These are phyloP conservation scores for Eurois occulta DNA, from an alignment of 2,888 invertebrate species.

Conservation along the genomic window DNA sequence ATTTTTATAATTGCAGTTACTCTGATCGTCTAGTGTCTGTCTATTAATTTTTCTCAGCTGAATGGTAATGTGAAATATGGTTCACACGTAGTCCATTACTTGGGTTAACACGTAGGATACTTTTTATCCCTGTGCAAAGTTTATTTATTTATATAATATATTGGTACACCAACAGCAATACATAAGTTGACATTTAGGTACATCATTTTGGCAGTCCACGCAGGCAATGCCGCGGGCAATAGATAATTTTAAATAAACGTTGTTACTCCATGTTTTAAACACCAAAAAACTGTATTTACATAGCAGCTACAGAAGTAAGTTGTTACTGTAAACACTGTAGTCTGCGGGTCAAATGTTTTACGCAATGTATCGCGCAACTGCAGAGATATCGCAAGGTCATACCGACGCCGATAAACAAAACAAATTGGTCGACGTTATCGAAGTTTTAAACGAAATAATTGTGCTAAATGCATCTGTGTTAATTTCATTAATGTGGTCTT, in stretches of 20 bases:
- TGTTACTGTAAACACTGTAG: conserved; percentile 8
- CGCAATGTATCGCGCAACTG: conserved; percentile 38
- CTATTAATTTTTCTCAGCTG: not conserved
- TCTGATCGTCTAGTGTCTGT: not conserved
- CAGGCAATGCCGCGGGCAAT: not conserved
- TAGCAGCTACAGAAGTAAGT: not conserved
- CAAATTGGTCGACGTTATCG: conserved; percentile 44
- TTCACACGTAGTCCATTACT: not conserved
- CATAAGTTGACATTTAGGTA: too few species aligned
- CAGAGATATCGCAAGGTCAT: conserved; percentile 53
- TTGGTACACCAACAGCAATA: not conserved
- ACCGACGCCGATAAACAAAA: conserved; percentile 33
- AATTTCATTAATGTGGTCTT: not conserved
- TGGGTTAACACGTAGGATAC: not conserved
- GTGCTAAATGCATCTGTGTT: not conserved
- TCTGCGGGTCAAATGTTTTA: conserved; percentile 36
- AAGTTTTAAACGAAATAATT: conserved; percentile 15
- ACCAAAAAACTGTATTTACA: not conserved
- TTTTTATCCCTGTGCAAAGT: not conserved
- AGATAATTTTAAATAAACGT: not conserved
- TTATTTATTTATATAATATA: not conserved
- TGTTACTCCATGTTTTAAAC: not conserved
- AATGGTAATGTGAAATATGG: not conserved
- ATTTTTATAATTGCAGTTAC: not conserved
- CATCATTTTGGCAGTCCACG: not conserved